phyloP scores from a whole-genome alignment of 2,113 vertebrate genomes.

The Otus sunia region DNA sequence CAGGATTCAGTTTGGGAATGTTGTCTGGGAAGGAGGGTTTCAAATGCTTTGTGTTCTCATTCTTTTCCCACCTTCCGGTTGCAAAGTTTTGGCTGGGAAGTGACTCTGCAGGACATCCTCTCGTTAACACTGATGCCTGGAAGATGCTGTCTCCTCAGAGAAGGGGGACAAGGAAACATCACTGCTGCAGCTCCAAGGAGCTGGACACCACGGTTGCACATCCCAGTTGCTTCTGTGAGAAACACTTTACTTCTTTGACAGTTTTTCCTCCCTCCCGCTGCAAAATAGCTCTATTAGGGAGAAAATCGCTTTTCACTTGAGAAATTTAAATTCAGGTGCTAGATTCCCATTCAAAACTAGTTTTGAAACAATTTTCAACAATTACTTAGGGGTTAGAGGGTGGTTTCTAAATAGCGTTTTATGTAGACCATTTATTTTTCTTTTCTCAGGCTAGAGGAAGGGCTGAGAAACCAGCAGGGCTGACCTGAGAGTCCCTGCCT shows the following conservation, averaged over 20 bases:
- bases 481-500: neutral
- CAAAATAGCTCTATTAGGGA: neutral
- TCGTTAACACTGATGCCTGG: neutral
- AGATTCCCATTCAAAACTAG: neutral
- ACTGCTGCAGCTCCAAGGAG: neutral
- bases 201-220: rapidly evolving
- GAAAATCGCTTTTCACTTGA: neutral
- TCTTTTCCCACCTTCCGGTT: neutral
- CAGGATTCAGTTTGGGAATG: neutral
- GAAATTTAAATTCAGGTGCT: neutral
- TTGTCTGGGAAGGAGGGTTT: neutral
- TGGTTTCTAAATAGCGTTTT: neutral
- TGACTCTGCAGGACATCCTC: neutral
- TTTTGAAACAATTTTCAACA: neutral
- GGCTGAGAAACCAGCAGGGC: neutral
- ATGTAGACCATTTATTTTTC: neutral
- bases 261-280: neutral
- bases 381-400: neutral
- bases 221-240: neutral
- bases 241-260: neutral
- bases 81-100: neutral
- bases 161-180: neutral
- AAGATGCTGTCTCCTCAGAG: neutral
- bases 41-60: neutral
- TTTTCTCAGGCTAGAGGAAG: neutral